Conservation (phyloP, 2,888 invertebrate species). For the Agriopis aurantiaria region DNA sequence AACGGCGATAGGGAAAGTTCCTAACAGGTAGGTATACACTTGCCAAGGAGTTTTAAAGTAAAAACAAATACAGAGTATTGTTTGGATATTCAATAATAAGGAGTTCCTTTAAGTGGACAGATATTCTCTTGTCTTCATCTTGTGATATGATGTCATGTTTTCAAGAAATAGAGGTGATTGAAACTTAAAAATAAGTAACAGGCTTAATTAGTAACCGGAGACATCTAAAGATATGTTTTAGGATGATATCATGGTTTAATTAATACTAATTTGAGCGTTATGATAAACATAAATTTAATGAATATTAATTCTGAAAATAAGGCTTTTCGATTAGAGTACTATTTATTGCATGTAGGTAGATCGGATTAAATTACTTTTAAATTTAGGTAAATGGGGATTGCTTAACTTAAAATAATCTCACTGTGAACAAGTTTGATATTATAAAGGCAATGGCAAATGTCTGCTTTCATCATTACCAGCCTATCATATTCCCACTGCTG, state of each 20-base stretch:
- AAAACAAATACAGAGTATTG: slow-evolving; percentile 55
- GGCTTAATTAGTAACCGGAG: slow-evolving; percentile 40
- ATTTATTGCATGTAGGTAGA: slow-evolving; percentile 14
- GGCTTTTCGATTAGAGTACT: slow-evolving; percentile 4
- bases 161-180: slow-evolving; percentile 23
- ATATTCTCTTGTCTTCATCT: slow-evolving; percentile 38
- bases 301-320: slow-evolving; percentile 33
- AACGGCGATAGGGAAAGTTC: slow-evolving; percentile 70
- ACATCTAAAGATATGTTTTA: slow-evolving; percentile 25
- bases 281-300: slow-evolving; percentile 42
- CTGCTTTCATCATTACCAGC: too few species aligned
- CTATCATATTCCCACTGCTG: too few species aligned
- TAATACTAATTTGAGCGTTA: slow-evolving; percentile 44
- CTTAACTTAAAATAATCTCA: background rate
- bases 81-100: slow-evolving; percentile 45
- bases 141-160: slow-evolving; percentile 36
- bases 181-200: slow-evolving; percentile 25
- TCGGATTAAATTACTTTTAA: slow-evolving; percentile 5
- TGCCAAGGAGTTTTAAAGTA: slow-evolving; percentile 62
- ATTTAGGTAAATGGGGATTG: slow-evolving; percentile 2
- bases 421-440: too few species aligned
- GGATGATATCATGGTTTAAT: slow-evolving; percentile 46
- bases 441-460: too few species aligned
- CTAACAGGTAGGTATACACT: slow-evolving; percentile 69
- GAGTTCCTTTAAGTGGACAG: slow-evolving; percentile 62